Conservation (phyloP, 2,888 invertebrate genomes). For the Hoplodrina blanda region DNA sequence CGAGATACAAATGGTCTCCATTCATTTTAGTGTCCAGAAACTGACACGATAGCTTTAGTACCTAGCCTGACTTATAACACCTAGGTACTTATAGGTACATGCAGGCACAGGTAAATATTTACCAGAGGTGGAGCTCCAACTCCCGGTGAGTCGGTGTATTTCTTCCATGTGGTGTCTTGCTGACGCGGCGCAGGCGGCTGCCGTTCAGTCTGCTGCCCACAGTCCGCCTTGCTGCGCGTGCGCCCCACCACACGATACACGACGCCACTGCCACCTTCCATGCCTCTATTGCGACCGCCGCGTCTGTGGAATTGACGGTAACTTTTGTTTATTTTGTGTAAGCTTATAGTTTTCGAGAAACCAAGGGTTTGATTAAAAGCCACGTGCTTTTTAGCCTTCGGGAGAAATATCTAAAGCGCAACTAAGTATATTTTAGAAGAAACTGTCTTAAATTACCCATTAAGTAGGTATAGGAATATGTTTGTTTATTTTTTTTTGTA, state of each 20-base stretch:
- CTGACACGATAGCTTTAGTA: no score
- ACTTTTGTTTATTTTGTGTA: not conserved
- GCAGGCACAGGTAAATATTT: not conserved
- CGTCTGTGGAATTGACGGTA: conserved; percentile 81
- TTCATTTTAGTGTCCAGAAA: no score
- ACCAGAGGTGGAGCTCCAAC: conserved; percentile 90
- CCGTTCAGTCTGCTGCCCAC: conserved; percentile 88
- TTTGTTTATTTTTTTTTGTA: no score
- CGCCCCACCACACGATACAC: conserved; percentile 88
- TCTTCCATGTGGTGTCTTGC: conserved; percentile 91
- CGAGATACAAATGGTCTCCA: no score
- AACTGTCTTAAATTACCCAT: no score
- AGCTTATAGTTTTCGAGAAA: no score
- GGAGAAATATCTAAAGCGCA: not conserved
- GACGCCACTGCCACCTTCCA: conserved; percentile 91
- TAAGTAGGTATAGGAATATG: no score
- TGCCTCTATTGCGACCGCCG: conserved; percentile 88
- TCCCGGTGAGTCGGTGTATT: conserved; percentile 92
- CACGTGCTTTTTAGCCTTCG: not conserved
- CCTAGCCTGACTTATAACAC: no score
- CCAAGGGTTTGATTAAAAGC: no score
- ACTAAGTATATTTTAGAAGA: no score
- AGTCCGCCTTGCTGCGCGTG: conserved; percentile 87
- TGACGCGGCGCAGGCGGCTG: conserved; percentile 79
- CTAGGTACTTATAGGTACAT: no score